phyloP scores from a whole-genome alignment of 2,113 vertebrate genomes.

The Thymallus thymallus region DNA sequence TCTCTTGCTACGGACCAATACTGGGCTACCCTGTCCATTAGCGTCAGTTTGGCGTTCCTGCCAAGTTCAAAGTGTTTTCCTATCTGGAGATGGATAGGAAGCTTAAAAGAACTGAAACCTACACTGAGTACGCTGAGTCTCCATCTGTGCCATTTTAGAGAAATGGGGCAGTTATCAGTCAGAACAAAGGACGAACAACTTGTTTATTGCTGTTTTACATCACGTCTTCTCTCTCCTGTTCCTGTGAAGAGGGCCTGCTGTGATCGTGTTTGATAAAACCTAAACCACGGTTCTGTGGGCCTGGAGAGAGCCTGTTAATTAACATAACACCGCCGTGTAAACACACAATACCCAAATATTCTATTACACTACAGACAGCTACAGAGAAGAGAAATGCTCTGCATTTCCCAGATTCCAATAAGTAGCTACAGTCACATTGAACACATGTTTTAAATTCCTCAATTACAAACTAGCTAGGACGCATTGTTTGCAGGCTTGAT shows the following conservation, averaged over 20 bases:
- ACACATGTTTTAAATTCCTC: too few relatives aligned
- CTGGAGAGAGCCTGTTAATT: conserved; percentile 45
- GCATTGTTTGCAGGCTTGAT: too few relatives aligned
- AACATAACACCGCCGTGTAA: conserved; percentile 23
- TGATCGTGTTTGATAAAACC: conserved; percentile 44
- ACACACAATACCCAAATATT: conserved; percentile 28
- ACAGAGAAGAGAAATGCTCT: neutral
- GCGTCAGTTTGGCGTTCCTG: conserved; percentile 63
- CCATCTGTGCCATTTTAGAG: conserved; percentile 46
- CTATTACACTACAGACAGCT: neutral
- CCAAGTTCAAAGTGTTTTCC: conserved; percentile 58
- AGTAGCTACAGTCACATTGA: too few relatives aligned
- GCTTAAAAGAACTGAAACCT: conserved; percentile 47
- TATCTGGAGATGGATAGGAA: conserved; percentile 50
- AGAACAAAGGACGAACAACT: conserved; percentile 52
- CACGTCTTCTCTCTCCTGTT: conserved; percentile 35
- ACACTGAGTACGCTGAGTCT: conserved; percentile 46
- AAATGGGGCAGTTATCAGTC: conserved; percentile 45
- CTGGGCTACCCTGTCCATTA: conserved; percentile 68
- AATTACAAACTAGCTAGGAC: too few relatives aligned
- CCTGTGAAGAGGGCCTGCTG: conserved; percentile 30
- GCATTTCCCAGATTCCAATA: neutral
- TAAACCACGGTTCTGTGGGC: conserved; percentile 20
- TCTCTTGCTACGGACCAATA: conserved; percentile 51
- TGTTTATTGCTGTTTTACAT: conserved; percentile 52